Percentiles rank a stretch among this genome's conserved stretches.
Conservation (phyloP, 2,113 vertebrate genomes). For the Sphaerodactylus townsendi region DNA sequence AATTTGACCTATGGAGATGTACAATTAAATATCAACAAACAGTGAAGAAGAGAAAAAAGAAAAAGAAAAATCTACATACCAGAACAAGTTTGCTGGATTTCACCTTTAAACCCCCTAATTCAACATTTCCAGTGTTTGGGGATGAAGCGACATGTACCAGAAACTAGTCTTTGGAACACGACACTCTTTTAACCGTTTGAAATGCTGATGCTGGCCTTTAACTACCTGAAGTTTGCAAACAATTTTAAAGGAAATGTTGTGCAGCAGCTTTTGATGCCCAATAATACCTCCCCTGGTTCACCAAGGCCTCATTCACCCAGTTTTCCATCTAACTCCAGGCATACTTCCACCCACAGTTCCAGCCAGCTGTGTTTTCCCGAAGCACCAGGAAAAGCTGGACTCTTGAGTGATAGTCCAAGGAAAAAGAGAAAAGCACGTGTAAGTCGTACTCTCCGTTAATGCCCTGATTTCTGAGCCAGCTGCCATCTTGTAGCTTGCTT, state of each 20-base stretch:
- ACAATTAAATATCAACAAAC: neutral
- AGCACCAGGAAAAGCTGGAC: neutral
- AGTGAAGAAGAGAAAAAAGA: neutral
- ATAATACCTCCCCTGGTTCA: neutral
- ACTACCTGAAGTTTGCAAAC: neutral
- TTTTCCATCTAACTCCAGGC: neutral
- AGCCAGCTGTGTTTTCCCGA: neutral
- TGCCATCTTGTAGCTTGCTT: neutral
- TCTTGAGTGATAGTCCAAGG: neutral
- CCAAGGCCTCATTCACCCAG: neutral
- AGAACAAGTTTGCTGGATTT: neutral
- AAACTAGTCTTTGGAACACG: neutral
- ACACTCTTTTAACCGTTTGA: neutral
- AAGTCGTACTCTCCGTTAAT: neutral
- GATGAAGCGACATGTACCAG: rapidly evolving
- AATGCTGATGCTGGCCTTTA: neutral
- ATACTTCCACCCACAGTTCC: neutral
- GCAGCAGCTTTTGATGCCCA: neutral
- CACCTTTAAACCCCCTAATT: neutral
- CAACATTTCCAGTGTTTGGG: neutral
- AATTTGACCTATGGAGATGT: neutral
- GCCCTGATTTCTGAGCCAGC: neutral
- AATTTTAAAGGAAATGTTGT: neutral
- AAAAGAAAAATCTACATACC: neutral
- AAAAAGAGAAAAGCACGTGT: too few relatives aligned